Conservation (phyloP, 1,140 invertebrate species). For the Pogonus chalceus region DNA sequence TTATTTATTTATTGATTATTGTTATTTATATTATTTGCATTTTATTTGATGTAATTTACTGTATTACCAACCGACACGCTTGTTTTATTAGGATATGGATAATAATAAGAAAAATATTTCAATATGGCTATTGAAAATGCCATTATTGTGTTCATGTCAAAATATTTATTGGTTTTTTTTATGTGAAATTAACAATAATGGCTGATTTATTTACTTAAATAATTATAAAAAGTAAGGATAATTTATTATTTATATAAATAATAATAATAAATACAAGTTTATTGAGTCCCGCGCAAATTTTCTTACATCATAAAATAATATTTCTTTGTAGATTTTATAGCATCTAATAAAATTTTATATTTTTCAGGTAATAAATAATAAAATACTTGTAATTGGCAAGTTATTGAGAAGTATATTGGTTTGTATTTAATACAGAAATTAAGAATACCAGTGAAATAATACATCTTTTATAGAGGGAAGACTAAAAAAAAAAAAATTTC, state of each 20-base stretch:
- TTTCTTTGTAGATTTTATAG: background rate
- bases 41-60: no score
- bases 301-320: background rate
- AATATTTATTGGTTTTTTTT: conserved; percentile 3
- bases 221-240: background rate
- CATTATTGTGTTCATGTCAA: background rate
- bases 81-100: background rate
- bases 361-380: conserved; percentile 1
- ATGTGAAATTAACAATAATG: background rate
- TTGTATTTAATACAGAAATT: no score
- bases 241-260: background rate
- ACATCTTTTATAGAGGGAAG: background rate
- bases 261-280: no score
- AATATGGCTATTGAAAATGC: conserved; percentile 2
- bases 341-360: no score
- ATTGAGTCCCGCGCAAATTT: background rate
- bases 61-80: no score
- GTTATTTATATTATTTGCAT: background rate
- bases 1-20: background rate
- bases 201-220: background rate
- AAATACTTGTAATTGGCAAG: no score
- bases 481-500: background rate
- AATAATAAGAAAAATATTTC: conserved; percentile 4
- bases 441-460: no score
- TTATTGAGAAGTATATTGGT: no score